Evolutionary conservation across 2,113 vertebrate genomes (phyloP).

Genomic region (Platanista minor): DNA sequence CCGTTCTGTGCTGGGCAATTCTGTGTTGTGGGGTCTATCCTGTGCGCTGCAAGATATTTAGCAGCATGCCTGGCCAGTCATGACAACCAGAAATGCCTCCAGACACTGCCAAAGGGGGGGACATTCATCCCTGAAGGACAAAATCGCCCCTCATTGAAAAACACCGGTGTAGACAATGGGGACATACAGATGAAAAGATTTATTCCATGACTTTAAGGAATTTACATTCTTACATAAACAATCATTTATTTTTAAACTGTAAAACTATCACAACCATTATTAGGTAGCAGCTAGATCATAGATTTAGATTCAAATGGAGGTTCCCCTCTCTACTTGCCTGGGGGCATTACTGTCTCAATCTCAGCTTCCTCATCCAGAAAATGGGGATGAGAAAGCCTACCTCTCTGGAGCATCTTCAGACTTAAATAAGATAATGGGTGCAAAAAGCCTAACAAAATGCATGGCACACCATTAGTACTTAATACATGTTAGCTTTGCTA

Average conservation of each 20-base stretch:
- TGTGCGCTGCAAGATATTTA: not conserved
- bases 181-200: not conserved
- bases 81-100: not conserved
- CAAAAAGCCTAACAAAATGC: not conserved
- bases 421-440: not conserved
- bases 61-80: not conserved
- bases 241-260: not conserved
- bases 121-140: not conserved
- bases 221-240: not conserved
- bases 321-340: not conserved
- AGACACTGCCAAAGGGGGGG: not conserved
- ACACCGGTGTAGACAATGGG: not conserved
- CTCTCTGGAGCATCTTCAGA: not conserved
- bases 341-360: not conserved
- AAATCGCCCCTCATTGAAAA: not conserved
- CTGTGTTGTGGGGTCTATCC: not conserved
- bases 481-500: not conserved
- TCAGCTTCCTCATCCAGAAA: not conserved
- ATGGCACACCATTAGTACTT: not conserved
- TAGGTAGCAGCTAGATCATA: not conserved
- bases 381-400: not conserved
- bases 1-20: not conserved
- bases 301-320: not conserved
- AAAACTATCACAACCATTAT: not conserved
- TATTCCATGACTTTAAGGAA: not conserved